Percentiles rank a stretch among this genome's conserved stretches.
phyloP scores from a whole-genome alignment of 2,888 invertebrate species.

The Didymodactylos carnosus region DNA sequence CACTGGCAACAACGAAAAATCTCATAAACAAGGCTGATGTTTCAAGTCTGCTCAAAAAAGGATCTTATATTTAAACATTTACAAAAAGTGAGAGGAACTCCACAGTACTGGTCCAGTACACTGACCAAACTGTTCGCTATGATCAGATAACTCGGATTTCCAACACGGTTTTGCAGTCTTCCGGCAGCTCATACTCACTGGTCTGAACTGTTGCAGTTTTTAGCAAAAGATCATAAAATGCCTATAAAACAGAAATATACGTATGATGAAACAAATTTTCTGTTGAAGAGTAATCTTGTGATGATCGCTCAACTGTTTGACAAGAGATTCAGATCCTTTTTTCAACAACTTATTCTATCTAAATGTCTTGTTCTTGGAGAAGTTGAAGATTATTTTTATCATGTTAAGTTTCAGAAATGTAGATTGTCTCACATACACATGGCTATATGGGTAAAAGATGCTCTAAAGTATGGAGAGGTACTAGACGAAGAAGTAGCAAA shows the following conservation, averaged over 20 bases:
- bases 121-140: constrained; percentile 18
- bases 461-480: constrained; percentile 16
- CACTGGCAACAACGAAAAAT: neutral
- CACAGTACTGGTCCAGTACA: constrained; percentile 18
- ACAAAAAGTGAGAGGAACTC: constrained; percentile 16
- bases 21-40: neutral
- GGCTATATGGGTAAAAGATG: constrained; percentile 17
- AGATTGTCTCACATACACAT: constrained; percentile 19
- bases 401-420: constrained; percentile 19
- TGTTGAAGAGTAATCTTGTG: constrained; percentile 18
- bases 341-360: constrained; percentile 13
- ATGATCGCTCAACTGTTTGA: constrained; percentile 20
- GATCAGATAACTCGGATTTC: constrained; percentile 19
- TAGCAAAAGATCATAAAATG: constrained; percentile 16
- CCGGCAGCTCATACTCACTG: constrained; percentile 20
- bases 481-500: constrained; percentile 13
- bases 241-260: neutral
- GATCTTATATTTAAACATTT: constrained; percentile 14
- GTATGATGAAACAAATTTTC: neutral
- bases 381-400: constrained; percentile 17
- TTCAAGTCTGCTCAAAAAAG: neutral
- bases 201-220: constrained; percentile 17
- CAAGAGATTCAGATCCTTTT: constrained; percentile 16
- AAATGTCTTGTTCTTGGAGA: constrained; percentile 15
- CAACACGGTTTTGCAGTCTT: constrained; percentile 19